Evolutionary conservation across 2,888 invertebrate species (phyloP).

Genomic region (Mesoligia furuncula): DNA sequence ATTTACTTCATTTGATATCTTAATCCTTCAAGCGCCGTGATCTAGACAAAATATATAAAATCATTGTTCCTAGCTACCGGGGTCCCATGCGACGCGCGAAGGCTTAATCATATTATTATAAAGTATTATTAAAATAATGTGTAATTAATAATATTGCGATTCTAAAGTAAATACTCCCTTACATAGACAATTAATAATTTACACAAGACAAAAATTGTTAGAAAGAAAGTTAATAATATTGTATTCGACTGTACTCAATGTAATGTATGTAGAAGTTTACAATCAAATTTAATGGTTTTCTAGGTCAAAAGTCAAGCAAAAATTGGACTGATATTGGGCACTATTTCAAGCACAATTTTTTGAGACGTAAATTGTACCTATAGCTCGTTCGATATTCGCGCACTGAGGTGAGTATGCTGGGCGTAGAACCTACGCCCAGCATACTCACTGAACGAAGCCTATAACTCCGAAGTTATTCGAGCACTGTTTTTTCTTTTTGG

Average conservation of each 20-base stretch:
- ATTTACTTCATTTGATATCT: slow-evolving; percentile 13
- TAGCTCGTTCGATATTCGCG: too few relatives aligned
- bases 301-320: slow-evolving; percentile 12
- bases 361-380: too few relatives aligned
- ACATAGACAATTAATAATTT: slow-evolving; percentile 20
- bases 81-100: slow-evolving; percentile 24
- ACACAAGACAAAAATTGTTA: slow-evolving; percentile 21
- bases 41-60: slow-evolving; percentile 13
- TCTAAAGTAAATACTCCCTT: slow-evolving; percentile 7
- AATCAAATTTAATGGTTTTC: slow-evolving; percentile 18
- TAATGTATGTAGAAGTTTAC: slow-evolving; percentile 25
- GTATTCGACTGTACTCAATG: too few relatives aligned
- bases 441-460: too few relatives aligned
- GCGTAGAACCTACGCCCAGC: too few relatives aligned
- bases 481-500: too few relatives aligned
- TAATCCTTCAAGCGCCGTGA: slow-evolving; percentile 4
- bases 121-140: slow-evolving; percentile 21
- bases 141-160: slow-evolving; percentile 22
- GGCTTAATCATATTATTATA: slow-evolving; percentile 21
- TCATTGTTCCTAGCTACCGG: slow-evolving; percentile 23
- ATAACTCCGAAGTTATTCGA: too few relatives aligned
- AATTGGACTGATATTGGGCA: slow-evolving; percentile 25
- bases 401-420: too few relatives aligned
- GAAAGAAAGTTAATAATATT: not conserved
- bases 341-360: slow-evolving; percentile 27